phyloP scores from a whole-genome alignment of 2,797 vertebrate genomes.

The Bryconaethiops microstoma region DNA sequence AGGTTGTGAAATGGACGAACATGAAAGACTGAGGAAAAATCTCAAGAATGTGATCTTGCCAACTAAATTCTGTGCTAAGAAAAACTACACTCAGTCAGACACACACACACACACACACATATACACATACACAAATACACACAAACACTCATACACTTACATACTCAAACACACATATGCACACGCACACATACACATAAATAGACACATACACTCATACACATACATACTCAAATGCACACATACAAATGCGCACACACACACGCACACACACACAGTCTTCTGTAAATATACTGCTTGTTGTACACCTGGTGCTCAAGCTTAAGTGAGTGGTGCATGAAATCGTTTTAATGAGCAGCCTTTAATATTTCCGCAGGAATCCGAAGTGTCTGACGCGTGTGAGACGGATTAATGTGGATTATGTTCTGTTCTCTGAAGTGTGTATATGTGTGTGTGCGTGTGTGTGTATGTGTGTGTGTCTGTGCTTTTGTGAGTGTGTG shows the following conservation, averaged over 20 bases:
- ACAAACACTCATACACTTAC: not conserved
- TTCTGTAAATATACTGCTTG: not conserved
- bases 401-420: slow-evolving; percentile 12
- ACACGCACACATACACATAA: not conserved
- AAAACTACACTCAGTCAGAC: no score
- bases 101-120: no score
- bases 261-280: not conserved
- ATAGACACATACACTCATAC: not conserved
- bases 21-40: not conserved
- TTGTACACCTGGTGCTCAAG: not conserved
- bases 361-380: not conserved
- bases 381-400: not conserved
- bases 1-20: not conserved
- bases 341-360: slow-evolving; percentile 8
- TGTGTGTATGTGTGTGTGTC: no score
- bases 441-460: no score
- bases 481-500: not conserved
- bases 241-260: not conserved
- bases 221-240: no score
- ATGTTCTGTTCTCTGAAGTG: not conserved
- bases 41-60: not conserved
- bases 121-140: not conserved
- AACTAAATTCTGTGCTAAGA: no score
- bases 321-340: not conserved
- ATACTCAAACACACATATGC: no score